Percentiles rank a stretch among this genome's conserved stretches.
These are phyloP conservation scores for Heterodera filipjevi DNA, from an alignment of 2,888 invertebrate species.

Conservation along the genomic window DNA sequence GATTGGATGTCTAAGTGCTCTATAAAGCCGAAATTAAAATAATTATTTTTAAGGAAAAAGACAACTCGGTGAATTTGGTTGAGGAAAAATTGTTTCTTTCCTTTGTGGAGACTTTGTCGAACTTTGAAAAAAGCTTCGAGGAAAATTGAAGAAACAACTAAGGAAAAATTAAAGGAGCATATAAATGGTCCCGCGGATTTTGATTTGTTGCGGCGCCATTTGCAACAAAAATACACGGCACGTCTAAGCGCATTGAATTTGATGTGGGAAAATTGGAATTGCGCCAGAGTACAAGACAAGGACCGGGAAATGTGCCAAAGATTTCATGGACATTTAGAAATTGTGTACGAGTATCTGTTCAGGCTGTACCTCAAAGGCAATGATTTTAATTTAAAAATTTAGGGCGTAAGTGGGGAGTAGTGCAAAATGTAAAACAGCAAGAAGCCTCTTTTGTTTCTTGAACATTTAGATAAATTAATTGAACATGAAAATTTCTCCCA, in stretches of 20 bases:
- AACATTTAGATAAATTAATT: no score
- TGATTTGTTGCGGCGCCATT: not conserved
- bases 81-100: not conserved
- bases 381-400: no score
- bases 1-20: no score
- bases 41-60: no score
- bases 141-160: not conserved
- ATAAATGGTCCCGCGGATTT: not conserved
- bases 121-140: not conserved
- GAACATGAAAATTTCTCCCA: no score
- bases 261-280: not conserved
- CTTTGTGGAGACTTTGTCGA: not conserved
- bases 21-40: no score
- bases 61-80: no score
- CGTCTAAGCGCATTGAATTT: not conserved
- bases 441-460: no score
- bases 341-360: not conserved
- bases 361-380: not conserved
- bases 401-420: no score
- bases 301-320: not conserved
- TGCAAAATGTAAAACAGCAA: no score
- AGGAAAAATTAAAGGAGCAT: not conserved
- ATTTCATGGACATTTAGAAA: not conserved
- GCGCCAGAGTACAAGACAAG: not conserved
- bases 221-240: not conserved